These are phyloP conservation scores for Sycophaga agraensis DNA, from an alignment of 1,140 invertebrate genomes.

Conservation along the genomic window DNA sequence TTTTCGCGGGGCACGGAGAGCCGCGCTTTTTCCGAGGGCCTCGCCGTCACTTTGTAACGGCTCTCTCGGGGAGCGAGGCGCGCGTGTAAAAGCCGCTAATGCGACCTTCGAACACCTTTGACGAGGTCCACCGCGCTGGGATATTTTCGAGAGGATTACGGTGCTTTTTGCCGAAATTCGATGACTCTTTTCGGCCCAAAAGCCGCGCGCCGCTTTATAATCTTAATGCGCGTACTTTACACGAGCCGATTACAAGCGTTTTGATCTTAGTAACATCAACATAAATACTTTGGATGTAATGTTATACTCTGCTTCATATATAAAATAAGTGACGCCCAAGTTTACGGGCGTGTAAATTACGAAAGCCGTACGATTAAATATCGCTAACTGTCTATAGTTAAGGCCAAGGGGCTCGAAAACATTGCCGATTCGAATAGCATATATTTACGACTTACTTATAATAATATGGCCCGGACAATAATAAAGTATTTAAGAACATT, in stretches of 20 bases:
- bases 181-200: too few species aligned
- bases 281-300: conserved; percentile 9
- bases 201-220: too few species aligned
- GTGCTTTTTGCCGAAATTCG: too few species aligned
- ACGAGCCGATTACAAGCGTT: conserved; percentile 11
- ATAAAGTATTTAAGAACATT: neutral
- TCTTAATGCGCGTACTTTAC: neutral
- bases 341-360: conserved; percentile 22
- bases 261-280: neutral
- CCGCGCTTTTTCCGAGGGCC: too few species aligned
- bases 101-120: too few species aligned
- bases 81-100: too few species aligned
- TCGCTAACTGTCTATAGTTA: conserved; percentile 13
- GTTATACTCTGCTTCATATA: conserved; percentile 18
- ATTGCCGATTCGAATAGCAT: conserved; percentile 9
- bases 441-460: conserved; percentile 15
- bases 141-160: too few species aligned
- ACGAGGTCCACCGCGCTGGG: too few species aligned
- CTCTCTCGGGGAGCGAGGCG: too few species aligned
- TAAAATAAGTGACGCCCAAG: conserved; percentile 18
- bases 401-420: conserved; percentile 3
- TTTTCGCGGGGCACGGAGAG: too few species aligned
- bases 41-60: too few species aligned
- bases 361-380: conserved; percentile 18
- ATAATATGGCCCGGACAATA: neutral